A percentile compares a stretch with the other conserved stretches of the same genome.
Conservation (phyloP, 2,113 vertebrate species). For the Triplophysa siluroides region DNA sequence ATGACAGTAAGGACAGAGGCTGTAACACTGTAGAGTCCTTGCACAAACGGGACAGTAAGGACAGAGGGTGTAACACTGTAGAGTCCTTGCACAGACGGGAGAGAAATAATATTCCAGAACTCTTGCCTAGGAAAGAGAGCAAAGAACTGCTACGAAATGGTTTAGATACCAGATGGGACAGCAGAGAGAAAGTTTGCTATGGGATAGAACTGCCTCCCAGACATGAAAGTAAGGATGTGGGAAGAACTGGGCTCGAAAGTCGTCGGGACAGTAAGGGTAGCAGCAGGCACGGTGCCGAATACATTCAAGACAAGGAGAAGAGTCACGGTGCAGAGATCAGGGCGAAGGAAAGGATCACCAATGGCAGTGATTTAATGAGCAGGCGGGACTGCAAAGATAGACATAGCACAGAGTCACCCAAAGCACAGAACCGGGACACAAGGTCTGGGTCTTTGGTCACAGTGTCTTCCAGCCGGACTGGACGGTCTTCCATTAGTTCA, state of each 20-base stretch:
- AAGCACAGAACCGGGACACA: slow-evolving; percentile 93
- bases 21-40: slow-evolving; percentile 58
- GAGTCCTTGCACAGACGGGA: slow-evolving; percentile 65
- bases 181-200: slow-evolving; percentile 62
- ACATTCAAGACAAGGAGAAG: slow-evolving; percentile 31
- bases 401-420: slow-evolving; percentile 80
- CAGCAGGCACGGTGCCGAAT: slow-evolving; percentile 31
- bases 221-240: slow-evolving; percentile 69
- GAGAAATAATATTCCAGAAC: slow-evolving; percentile 41
- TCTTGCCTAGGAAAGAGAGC: slow-evolving; percentile 65
- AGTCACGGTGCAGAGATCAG: slow-evolving; percentile 37
- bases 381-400: slow-evolving; percentile 64
- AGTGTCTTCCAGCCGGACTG: slow-evolving; percentile 82
- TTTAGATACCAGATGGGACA: slow-evolving; percentile 66
- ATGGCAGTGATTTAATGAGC: slow-evolving; percentile 62
- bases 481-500: slow-evolving; percentile 87
- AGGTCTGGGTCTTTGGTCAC: slow-evolving; percentile 78
- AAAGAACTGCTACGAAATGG: slow-evolving; percentile 69
- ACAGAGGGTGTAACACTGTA: slow-evolving; percentile 57
- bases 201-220: slow-evolving; percentile 52
- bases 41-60: slow-evolving; percentile 69
- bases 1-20: slow-evolving; percentile 62
- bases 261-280: slow-evolving; percentile 63
- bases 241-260: slow-evolving; percentile 66
- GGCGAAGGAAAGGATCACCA: slow-evolving; percentile 68